Base-by-base conservation (phyloP, 2,888 invertebrate species). In the Plutella xylostella region DNA sequence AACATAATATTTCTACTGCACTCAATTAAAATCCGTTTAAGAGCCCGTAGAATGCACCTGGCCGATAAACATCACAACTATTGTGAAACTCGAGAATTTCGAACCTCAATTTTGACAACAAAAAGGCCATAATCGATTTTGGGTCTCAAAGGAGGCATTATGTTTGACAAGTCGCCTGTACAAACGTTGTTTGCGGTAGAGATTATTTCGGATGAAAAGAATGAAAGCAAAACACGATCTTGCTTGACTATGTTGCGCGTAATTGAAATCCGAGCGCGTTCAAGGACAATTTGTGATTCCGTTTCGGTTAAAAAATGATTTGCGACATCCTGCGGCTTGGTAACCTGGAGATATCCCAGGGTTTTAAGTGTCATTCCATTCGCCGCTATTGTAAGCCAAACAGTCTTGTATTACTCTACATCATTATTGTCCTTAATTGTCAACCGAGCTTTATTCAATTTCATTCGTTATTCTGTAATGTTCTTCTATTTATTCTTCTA, bases 181-280 rank as follows among this genome's bases (percentile, higher is more conserved):
- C 68, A 68, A 68, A 65, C 68, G 70, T 61, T 83, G 83, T 82
- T 83, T 83, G 83, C 74, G 80, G 82, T 82, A 67, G 67, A 75
- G 83, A 83, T 83, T 83, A 82, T 82, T 83, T 82, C 78, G 83
- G 79, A 67, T 79, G 80, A 64, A 82, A 74, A 78, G 83, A 83
- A 83, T 78, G 72, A 73, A 80, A 72, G 82, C 80, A 80, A 79
- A 83, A 83, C 80, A 82, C 71, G 69, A 75, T 74, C 69, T 34
- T 71, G 50, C 65, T 67, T 74, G 75, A 74, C 5, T 77, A 74
- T 74, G 77, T 70, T 63, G 65, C 56, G 56, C 60, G 67, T 80
- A 79, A 80, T 80, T 82, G 82, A 79, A 83, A 79, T 75, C 65
- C 68, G 68, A 74, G 69, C 63, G 65, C 60, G 62, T 67, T 70